A percentile compares a stretch with the other conserved stretches of the same genome.
Evolutionary conservation across 2,113 vertebrate species (phyloP).

Genomic region (Esox niger): DNA sequence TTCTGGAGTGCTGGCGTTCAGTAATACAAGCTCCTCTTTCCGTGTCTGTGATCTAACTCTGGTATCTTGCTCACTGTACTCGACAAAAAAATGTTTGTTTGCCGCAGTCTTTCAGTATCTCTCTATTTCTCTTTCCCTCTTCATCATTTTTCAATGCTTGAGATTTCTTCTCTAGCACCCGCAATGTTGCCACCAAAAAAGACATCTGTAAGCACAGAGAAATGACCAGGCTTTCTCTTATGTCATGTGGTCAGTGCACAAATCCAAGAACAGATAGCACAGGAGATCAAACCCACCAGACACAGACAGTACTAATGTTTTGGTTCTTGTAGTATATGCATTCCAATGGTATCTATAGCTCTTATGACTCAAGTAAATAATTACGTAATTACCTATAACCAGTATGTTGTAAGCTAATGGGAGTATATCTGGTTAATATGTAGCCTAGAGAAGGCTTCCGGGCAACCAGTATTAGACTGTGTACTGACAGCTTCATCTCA

Average conservation of each 20-base stretch:
- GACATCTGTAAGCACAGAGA: conserved; percentile 25
- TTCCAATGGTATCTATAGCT: too few relatives aligned
- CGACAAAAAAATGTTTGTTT: too few relatives aligned
- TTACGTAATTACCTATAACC: too few relatives aligned
- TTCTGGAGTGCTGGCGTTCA: too few relatives aligned
- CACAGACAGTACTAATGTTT: too few relatives aligned
- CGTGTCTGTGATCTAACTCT: not conserved
- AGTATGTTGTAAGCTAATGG: conserved; percentile 3
- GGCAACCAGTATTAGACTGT: conserved; percentile 39
- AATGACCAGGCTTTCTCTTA: not conserved
- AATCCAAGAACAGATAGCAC: conserved; percentile 5
- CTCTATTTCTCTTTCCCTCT: not conserved
- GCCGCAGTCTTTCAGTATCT: not conserved
- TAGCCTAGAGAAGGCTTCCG: conserved; percentile 27
- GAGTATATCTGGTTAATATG: not conserved
- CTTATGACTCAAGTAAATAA: too few relatives aligned
- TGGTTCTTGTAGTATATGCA: too few relatives aligned
- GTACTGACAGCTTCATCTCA: conserved; percentile 42
- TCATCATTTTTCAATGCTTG: conserved; percentile 15
- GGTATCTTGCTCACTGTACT: too few relatives aligned
- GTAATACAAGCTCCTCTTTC: not conserved
- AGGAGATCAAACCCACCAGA: not conserved
- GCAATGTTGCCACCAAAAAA: conserved; percentile 7
- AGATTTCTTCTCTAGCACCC: not conserved
- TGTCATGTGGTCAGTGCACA: not conserved